Conservation (phyloP, 2,888 invertebrate genomes). For the Ecliptopera silaceata region DNA sequence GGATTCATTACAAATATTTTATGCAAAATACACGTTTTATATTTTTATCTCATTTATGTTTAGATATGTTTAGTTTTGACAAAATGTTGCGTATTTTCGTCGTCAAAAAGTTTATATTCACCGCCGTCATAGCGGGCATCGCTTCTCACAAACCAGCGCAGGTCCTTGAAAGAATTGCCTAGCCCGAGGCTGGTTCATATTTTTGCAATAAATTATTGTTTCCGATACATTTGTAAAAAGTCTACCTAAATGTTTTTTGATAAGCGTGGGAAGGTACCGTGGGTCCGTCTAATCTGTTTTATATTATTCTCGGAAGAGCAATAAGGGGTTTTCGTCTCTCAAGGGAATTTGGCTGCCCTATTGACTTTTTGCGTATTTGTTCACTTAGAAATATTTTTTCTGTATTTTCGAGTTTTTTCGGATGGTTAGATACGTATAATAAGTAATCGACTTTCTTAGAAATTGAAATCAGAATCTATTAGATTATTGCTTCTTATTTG, state of each 20-base stretch:
- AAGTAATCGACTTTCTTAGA: too few species aligned
- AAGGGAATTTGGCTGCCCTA: conserved; percentile 6
- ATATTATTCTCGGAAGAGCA: conserved; percentile 16
- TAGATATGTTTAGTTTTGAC: too few species aligned
- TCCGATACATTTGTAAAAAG: conserved; percentile 46
- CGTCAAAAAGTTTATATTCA: not conserved
- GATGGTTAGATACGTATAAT: too few species aligned
- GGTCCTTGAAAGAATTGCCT: not conserved
- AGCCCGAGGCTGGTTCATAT: conserved; percentile 32
- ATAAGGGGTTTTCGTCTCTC: conserved; percentile 2
- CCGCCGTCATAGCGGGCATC: not conserved
- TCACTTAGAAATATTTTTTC: not conserved
- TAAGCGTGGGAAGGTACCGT: conserved; percentile 36
- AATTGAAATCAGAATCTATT: too few species aligned
- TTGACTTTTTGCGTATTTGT: not conserved
- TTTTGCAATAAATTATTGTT: conserved; percentile 60
- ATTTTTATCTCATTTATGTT: too few species aligned
- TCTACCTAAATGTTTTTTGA: conserved; percentile 45
- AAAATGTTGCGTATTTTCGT: too few species aligned
- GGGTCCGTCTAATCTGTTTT: conserved; percentile 20
- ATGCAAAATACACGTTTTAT: too few species aligned
- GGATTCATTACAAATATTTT: too few species aligned
- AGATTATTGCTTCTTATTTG: too few species aligned
- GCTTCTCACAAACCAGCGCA: not conserved
- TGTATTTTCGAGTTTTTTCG: too few species aligned